phyloP scores from a whole-genome alignment of 2,113 vertebrate species.

The Halcyon senegalensis region DNA sequence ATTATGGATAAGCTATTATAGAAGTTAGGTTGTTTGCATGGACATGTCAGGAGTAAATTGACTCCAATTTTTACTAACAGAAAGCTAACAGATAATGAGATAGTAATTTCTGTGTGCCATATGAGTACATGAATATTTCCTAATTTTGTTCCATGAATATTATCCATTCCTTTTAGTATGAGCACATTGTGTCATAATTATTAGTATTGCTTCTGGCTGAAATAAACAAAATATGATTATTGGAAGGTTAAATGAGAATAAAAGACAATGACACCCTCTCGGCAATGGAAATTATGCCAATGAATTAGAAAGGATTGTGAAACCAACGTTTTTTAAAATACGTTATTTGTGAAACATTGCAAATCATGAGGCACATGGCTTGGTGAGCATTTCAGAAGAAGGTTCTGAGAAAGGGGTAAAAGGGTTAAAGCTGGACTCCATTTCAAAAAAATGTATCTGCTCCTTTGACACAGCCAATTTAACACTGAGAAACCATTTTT shows the following conservation, averaged over 20 bases:
- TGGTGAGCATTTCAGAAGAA: background rate
- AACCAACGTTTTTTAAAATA: constrained; percentile 9
- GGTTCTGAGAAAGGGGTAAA: background rate
- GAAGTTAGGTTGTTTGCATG: background rate
- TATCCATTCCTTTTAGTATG: constrained; percentile 44
- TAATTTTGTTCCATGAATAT: constrained; percentile 56
- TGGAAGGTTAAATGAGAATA: constrained; percentile 66
- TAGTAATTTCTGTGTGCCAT: constrained; percentile 64
- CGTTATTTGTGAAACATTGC: background rate
- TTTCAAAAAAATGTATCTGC: background rate
- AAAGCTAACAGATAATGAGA: constrained; percentile 57
- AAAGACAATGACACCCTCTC: background rate
- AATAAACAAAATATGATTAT: constrained; percentile 66
- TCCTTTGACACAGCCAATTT: background rate
- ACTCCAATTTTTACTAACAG: constrained; percentile 51
- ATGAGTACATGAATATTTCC: constrained; percentile 62
- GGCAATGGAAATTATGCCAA: background rate
- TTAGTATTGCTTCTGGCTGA: constrained; percentile 40
- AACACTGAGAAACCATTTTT: background rate
- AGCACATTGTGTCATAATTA: constrained; percentile 63
- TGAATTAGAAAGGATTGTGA: constrained; percentile 32
- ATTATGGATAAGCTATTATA: background rate
- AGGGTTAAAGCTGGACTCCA: background rate
- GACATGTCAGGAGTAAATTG: constrained; percentile 43
- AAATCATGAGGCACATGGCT: background rate